Percentiles rank a stretch among this genome's conserved stretches.
phyloP scores from a whole-genome alignment of 2,888 invertebrate species.

The Volucella bombylans region DNA sequence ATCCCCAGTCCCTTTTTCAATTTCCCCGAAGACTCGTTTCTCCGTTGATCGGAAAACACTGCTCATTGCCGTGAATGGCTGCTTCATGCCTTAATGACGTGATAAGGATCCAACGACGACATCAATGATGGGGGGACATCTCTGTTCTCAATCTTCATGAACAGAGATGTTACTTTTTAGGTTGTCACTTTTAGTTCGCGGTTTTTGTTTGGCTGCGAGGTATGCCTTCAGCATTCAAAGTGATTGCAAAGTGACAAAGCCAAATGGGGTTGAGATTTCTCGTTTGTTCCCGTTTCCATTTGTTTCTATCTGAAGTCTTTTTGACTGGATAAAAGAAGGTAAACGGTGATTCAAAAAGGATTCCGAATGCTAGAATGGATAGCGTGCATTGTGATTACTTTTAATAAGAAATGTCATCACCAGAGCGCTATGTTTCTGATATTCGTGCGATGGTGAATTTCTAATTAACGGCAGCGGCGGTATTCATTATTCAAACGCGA shows the following conservation, averaged over 20 bases:
- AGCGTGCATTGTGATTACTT: slow-evolving; percentile 62
- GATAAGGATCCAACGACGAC: slow-evolving; percentile 42
- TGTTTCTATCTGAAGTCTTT: slow-evolving; percentile 12
- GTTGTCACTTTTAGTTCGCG: slow-evolving; percentile 43
- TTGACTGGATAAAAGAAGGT: background rate
- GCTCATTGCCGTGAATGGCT: slow-evolving; percentile 23
- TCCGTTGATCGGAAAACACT: slow-evolving; percentile 41
- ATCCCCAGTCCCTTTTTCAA: slow-evolving; percentile 45
- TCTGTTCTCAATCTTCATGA: slow-evolving; percentile 16
- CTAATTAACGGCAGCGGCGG: background rate
- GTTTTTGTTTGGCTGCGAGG: slow-evolving; percentile 33
- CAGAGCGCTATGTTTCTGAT: slow-evolving; percentile 16
- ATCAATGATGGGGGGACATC: slow-evolving; percentile 35
- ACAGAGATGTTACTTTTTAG: slow-evolving; percentile 51
- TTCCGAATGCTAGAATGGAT: slow-evolving; percentile 8
- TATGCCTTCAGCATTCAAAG: background rate
- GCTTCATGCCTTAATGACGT: slow-evolving; percentile 40
- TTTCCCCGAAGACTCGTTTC: slow-evolving; percentile 48
- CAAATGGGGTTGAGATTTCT: slow-evolving; percentile 58
- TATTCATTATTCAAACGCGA: too few relatives aligned
- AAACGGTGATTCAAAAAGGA: slow-evolving; percentile 8
- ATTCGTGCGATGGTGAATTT: slow-evolving; percentile 1
- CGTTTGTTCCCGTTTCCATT: slow-evolving; percentile 42
- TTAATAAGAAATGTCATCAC: slow-evolving; percentile 54
- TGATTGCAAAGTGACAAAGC: slow-evolving; percentile 39